A percentile compares a stretch with the other conserved stretches of the same genome.
These are phyloP conservation scores for Hemaris fuciformis DNA, from an alignment of 2,888 invertebrate genomes.

Conservation along the genomic window DNA sequence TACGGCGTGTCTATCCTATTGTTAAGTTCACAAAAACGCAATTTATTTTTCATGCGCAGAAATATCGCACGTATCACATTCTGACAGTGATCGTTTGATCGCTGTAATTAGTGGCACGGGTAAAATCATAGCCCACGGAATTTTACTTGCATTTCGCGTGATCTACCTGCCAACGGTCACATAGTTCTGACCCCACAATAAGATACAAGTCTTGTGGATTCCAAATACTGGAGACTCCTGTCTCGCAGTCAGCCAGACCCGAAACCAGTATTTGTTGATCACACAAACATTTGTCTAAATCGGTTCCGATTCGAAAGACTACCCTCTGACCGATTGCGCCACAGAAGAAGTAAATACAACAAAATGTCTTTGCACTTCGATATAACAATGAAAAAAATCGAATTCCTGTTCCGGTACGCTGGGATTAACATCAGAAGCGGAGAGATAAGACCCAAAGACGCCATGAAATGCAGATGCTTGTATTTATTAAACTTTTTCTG, in stretches of 20 bases:
- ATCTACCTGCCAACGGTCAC: too few species aligned
- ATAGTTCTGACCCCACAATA: too few species aligned
- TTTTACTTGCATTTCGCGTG: background rate
- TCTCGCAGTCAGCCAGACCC: too few species aligned
- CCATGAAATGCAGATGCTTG: conserved; percentile 28
- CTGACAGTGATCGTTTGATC: background rate
- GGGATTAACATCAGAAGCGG: conserved; percentile 41
- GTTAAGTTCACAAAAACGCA: background rate
- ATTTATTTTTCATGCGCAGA: background rate
- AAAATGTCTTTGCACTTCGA: conserved; percentile 28
- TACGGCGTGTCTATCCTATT: background rate
- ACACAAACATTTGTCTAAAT: too few species aligned
- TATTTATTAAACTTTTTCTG: conserved; percentile 45
- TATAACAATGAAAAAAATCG: conserved; percentile 37
- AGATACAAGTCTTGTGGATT: too few species aligned
- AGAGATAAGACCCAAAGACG: conserved; percentile 22
- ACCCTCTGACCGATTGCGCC: too few species aligned
- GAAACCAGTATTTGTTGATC: too few species aligned
- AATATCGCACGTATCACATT: background rate
- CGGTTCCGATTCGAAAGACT: too few species aligned
- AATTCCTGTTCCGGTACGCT: conserved; percentile 30
- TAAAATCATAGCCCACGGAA: background rate
- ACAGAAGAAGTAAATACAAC: background rate
- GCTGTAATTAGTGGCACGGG: background rate
- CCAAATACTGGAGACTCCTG: too few species aligned